Percentiles rank a stretch among this genome's conserved stretches.
Conservation (phyloP, 2,888 invertebrate genomes). For the Hirtodrosophila duncani region DNA sequence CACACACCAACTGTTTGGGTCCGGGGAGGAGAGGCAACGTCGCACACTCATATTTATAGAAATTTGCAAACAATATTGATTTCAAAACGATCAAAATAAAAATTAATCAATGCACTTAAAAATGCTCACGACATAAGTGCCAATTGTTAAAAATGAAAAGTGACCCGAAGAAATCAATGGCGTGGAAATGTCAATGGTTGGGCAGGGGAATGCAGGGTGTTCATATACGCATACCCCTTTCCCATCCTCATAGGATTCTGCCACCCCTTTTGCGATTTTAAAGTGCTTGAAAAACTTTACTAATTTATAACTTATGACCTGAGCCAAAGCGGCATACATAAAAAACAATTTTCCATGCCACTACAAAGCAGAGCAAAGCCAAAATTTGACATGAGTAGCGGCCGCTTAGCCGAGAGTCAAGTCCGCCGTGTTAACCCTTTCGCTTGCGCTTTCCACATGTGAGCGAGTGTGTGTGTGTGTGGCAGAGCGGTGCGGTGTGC, state of each 20-base stretch:
- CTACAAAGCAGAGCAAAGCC: slow-evolving; percentile 77
- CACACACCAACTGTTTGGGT: slow-evolving; percentile 57
- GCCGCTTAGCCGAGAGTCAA: slow-evolving; percentile 48
- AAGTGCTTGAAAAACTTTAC: slow-evolving; percentile 62
- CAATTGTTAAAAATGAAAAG: slow-evolving; percentile 39
- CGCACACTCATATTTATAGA: slow-evolving; percentile 45
- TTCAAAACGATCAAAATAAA: slow-evolving; percentile 69
- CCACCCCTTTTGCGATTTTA: slow-evolving; percentile 40
- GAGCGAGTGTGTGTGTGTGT: slow-evolving; percentile 25
- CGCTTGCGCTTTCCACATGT: slow-evolving; percentile 27
- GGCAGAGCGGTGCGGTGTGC: too few species aligned
- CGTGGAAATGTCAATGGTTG: slow-evolving; percentile 60
- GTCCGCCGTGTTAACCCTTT: slow-evolving; percentile 39
- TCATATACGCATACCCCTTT: slow-evolving; percentile 39
- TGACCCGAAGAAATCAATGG: slow-evolving; percentile 43
- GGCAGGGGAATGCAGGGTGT: too few species aligned
- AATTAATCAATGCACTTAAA: slow-evolving; percentile 73
- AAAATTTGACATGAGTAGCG: slow-evolving; percentile 74
- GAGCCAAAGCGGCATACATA: slow-evolving; percentile 49
- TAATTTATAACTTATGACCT: slow-evolving; percentile 75
- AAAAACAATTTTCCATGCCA: slow-evolving; percentile 78
- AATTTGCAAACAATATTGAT: slow-evolving; percentile 73
- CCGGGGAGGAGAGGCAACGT: background rate
- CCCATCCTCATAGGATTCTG: too few species aligned
- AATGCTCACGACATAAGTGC: slow-evolving; percentile 43